These are phyloP conservation scores for Keiferia lycopersicella DNA, from an alignment of 2,888 invertebrate species.

Conservation along the genomic window DNA sequence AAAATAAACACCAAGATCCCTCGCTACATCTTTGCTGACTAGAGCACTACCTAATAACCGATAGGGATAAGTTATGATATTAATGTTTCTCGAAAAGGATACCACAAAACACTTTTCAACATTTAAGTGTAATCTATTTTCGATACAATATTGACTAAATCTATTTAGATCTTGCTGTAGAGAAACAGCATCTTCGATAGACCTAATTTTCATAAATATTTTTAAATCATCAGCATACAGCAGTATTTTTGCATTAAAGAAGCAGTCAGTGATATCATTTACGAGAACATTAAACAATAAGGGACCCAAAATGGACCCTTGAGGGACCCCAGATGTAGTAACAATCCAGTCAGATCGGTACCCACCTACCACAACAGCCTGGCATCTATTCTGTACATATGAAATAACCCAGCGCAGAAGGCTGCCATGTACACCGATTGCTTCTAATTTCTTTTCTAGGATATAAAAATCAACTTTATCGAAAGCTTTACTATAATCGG, in stretches of 20 bases:
- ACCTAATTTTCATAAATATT: constrained; percentile 6
- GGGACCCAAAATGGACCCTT: neutral
- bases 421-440: too few relatives aligned
- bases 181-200: neutral
- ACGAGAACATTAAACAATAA: neutral
- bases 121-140: constrained; percentile 12
- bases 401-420: constrained; percentile 4
- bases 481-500: constrained; percentile 5
- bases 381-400: constrained; percentile 2
- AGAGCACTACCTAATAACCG: neutral
- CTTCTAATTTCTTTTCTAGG: neutral
- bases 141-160: constrained; percentile 2
- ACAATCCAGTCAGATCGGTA: constrained; percentile 2
- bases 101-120: constrained; percentile 7
- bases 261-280: constrained; percentile 4
- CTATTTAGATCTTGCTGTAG: constrained; percentile 11
- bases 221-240: constrained; percentile 17
- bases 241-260: neutral
- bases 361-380: neutral
- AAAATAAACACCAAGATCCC: constrained; percentile 1
- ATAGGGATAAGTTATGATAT: neutral
- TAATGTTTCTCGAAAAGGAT: constrained; percentile 10
- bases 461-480: neutral
- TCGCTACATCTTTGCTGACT: neutral
- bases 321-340: constrained; percentile 7